These are phyloP conservation scores for Oscheius sp. DNA, from an alignment of 2,888 invertebrate genomes.

Conservation along the genomic window DNA sequence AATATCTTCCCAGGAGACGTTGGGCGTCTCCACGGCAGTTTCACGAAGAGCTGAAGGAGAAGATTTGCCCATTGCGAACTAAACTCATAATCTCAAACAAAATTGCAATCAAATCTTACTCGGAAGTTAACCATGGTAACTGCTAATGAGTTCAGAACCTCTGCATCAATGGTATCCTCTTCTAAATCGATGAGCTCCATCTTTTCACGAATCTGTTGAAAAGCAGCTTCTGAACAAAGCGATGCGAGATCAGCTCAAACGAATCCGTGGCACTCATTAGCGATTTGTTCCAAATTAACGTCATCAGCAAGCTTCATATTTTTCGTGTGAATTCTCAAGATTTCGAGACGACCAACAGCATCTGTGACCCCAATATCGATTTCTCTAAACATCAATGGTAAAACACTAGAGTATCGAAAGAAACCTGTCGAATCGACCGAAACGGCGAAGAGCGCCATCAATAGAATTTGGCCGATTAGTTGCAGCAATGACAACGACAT, in stretches of 20 bases:
- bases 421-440: slow-evolving; percentile 88
- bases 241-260: slow-evolving; percentile 99
- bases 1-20: slow-evolving; percentile 95
- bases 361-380: slow-evolving; percentile 99
- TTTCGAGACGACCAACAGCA: slow-evolving; percentile 95
- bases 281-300: slow-evolving; percentile 92
- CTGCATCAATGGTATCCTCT: slow-evolving; percentile 98
- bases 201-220: slow-evolving; percentile 94
- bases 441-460: slow-evolving; percentile 94
- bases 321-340: slow-evolving; percentile 97
- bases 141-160: slow-evolving; percentile 93
- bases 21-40: slow-evolving; percentile 98
- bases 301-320: slow-evolving; percentile 99
- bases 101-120: slow-evolving; percentile 17
- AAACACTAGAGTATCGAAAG: not conserved
- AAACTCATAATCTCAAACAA: slow-evolving; percentile 75
- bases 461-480: slow-evolving; percentile 99
- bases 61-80: slow-evolving; percentile 98
- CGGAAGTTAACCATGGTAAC: slow-evolving; percentile 80
- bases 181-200: slow-evolving; percentile 99
- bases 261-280: slow-evolving; percentile 97
- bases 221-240: slow-evolving; percentile 96
- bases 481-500: slow-evolving; percentile 99
- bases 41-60: slow-evolving; percentile 97
- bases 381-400: slow-evolving; percentile 81